These are phyloP conservation scores for Tachina lurida DNA, from an alignment of 2,888 invertebrate genomes.

Conservation along the genomic window DNA sequence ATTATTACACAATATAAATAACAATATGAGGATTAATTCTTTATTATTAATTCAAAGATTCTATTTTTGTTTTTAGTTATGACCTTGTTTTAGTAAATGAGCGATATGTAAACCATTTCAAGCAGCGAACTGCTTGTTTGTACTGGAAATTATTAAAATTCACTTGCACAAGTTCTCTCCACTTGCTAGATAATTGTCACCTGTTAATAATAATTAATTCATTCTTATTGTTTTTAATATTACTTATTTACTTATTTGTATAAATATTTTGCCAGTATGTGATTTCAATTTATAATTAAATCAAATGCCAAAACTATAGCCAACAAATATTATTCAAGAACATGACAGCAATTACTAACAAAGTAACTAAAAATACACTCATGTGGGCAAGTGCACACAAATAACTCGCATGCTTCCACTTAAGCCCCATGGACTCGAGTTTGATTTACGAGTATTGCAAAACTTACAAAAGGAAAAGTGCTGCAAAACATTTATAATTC, in stretches of 20 bases:
- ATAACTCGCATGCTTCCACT: neutral
- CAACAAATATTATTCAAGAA: slow-evolving; percentile 8
- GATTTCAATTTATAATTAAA: slow-evolving; percentile 43
- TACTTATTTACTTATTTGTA: neutral
- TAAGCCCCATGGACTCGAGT: neutral
- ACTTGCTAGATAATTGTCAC: slow-evolving; percentile 44
- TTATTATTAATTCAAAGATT: too few relatives aligned
- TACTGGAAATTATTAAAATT: slow-evolving; percentile 6
- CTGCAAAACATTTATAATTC: neutral
- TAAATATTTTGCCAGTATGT: slow-evolving; percentile 20
- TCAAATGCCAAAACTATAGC: neutral
- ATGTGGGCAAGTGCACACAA: neutral
- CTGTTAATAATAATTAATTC: slow-evolving; percentile 41
- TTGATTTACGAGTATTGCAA: neutral
- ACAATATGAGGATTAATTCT: too few relatives aligned
- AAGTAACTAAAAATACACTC: slow-evolving; percentile 11
- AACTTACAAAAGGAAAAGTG: slow-evolving; percentile 8
- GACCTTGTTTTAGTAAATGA: too few relatives aligned
- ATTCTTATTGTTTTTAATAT: slow-evolving; percentile 29
- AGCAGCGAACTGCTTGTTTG: too few relatives aligned
- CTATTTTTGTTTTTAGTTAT: too few relatives aligned
- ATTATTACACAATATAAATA: too few relatives aligned
- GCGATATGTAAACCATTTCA: too few relatives aligned
- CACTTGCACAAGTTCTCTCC: slow-evolving; percentile 25
- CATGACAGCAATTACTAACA: slow-evolving; percentile 18